phyloP scores from a whole-genome alignment of 37 sponge, comb jelly and placozoan species.

The Spongia lamella region DNA sequence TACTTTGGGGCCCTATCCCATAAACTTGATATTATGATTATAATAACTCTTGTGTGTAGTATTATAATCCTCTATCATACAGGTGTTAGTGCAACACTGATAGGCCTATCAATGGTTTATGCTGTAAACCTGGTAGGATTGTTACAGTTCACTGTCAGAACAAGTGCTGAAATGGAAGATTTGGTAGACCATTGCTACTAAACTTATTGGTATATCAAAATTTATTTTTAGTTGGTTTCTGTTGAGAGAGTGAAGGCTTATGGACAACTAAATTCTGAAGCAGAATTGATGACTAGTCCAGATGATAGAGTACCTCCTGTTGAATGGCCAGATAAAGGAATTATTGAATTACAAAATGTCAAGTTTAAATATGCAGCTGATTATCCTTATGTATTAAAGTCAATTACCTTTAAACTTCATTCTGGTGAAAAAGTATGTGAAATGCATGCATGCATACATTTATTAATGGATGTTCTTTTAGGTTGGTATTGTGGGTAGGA shows the following conservation, averaged over 20 bases:
- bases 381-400: constrained; percentile 61
- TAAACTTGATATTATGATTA: too few species aligned
- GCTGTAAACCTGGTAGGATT: constrained; percentile 65
- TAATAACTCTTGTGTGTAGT: too few species aligned
- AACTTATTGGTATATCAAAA: not conserved
- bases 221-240: constrained; percentile 79
- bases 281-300: constrained; percentile 34
- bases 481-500: too few species aligned
- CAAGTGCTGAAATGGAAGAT: constrained; percentile 81
- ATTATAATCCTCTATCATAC: not conserved
- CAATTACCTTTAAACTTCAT: constrained; percentile 40
- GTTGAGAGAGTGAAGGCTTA: constrained; percentile 74
- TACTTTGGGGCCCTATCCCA: too few species aligned
- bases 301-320: constrained; percentile 33
- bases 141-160: constrained; percentile 73
- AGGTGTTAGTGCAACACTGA: constrained; percentile 51
- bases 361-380: constrained; percentile 36
- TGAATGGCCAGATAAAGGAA: constrained; percentile 70
- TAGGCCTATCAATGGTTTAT: constrained; percentile 72
- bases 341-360: constrained; percentile 36
- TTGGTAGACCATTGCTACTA: too few species aligned
- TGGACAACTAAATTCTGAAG: constrained; percentile 47
- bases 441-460: too few species aligned
- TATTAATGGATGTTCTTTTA: too few species aligned
- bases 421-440: constrained; percentile 69